Conservation (phyloP, 1,140 invertebrate species). For the Meloidogyne hapla region DNA sequence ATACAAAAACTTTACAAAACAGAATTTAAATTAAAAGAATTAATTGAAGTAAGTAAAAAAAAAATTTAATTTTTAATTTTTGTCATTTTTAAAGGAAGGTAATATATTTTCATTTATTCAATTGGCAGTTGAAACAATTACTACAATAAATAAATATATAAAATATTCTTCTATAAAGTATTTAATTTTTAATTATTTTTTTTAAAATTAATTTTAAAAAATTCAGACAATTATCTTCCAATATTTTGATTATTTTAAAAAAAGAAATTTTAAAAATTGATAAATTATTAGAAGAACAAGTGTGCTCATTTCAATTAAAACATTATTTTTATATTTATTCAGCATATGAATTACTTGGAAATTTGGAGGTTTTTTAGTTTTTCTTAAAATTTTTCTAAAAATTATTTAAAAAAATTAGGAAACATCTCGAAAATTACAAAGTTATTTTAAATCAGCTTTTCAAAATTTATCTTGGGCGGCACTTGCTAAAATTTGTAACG, state of each 20-base stretch:
- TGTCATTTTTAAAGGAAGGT: no score
- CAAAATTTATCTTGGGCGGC: conserved; percentile 43
- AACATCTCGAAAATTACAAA: conserved; percentile 41
- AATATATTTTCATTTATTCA: conserved; percentile 55
- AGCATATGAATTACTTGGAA: conserved; percentile 51
- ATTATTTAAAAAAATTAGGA: conserved; percentile 22
- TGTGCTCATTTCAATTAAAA: conserved; percentile 50
- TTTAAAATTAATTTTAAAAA: conserved; percentile 29
- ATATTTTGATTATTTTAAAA: conserved; percentile 33
- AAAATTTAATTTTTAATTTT: conserved; percentile 1
- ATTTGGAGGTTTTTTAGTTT: conserved; percentile 40
- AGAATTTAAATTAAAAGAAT: conserved; percentile 38
- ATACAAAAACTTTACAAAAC: conserved; percentile 41
- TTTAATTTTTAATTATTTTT: conserved; percentile 2
- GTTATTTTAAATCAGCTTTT: conserved; percentile 45
- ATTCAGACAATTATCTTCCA: conserved; percentile 56
- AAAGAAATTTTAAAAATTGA: conserved; percentile 52
- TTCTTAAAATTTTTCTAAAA: conserved; percentile 13
- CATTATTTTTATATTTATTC: conserved; percentile 45
- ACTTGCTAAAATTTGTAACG: conserved; percentile 39
- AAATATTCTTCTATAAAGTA: conserved; percentile 54
- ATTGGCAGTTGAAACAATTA: conserved; percentile 53
- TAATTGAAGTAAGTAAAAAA: conserved; percentile 38
- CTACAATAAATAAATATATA: conserved; percentile 40
- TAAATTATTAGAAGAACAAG: conserved; percentile 44